Base-by-base conservation (phyloP, 64 coral and sea anemone species). In the Stichodactyla helianthus region DNA sequence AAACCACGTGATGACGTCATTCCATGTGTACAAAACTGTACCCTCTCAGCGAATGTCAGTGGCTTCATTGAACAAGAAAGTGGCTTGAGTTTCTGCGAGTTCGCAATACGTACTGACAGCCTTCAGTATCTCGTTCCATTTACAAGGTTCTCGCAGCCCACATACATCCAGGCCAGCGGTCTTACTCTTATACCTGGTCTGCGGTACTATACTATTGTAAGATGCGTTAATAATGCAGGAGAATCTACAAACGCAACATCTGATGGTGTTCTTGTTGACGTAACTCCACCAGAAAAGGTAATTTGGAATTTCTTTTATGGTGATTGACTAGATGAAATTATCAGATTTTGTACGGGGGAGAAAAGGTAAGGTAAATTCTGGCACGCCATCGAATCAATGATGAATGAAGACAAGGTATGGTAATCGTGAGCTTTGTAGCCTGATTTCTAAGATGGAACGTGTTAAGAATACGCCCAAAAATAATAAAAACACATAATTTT, bases 21-120 rank as follows among this genome's bases (percentile, higher is more conserved):
- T 52, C 84, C 93, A 7, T 99, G 97, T 82, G 31, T 86, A 3
- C 83, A 56, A 52, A 90, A 83, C 28, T 99, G 97, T 53, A 83
- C 87, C 19, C 27, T 95, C 8, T 62, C 6, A 4, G 74, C 88
- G 8, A 90, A 92, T 26, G 52, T 99, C 17, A 85, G 86, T 25
- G 86, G 61, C 6, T 99, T 99, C 62, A 35, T 12, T 2, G 97
- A 99, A 64, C 26, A 86, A 11, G 97, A 99, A 50, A 95, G 90
- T 63, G 97, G 97, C 14, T 79, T 92, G 14, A 90, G 85, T 65
- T 54, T n/a, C 13, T 98, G 95, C 55, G 50, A 83, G 27, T 74
- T 94, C 17, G 83, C 89, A 10, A 71, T 98, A 35, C 55, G 77
- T 67, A 89, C 80, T 5, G 89, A 60, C 31, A 85, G 53, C 22